Evolutionary conservation across 2,113 vertebrate species (phyloP).

Genomic region (Sardina pilchardus): DNA sequence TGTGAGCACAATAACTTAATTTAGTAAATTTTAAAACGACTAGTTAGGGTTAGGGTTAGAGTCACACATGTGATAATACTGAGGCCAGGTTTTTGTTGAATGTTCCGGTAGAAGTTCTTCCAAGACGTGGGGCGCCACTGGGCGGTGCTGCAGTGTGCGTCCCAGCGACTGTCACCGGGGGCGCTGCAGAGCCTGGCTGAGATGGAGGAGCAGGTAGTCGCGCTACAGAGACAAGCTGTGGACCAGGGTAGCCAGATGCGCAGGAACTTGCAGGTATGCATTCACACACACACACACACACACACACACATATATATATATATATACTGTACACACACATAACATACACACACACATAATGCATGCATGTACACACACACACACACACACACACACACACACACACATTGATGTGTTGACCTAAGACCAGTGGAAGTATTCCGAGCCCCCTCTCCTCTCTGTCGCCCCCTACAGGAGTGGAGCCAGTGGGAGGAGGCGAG

Average conservation of each 20-base stretch:
- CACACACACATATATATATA: neutral
- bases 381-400: neutral
- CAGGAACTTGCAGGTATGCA: slow-evolving; percentile 77
- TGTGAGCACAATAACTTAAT: too few relatives aligned
- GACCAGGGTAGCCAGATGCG: slow-evolving; percentile 73
- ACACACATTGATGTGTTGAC: neutral
- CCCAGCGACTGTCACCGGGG: slow-evolving; percentile 65
- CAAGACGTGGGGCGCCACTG: slow-evolving; percentile 72
- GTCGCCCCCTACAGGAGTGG: slow-evolving; percentile 75
- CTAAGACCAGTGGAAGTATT: neutral
- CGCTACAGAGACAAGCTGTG: slow-evolving; percentile 72
- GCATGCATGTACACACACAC: neutral
- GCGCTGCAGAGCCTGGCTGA: slow-evolving; percentile 67
- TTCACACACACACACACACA: slow-evolving; percentile 19
- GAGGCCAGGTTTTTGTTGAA: neutral
- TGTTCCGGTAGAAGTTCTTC: slow-evolving; percentile 75
- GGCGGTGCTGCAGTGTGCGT: slow-evolving; percentile 67
- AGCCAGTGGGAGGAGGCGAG: slow-evolving; percentile 76
- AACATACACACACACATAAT: neutral
- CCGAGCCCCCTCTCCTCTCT: neutral
- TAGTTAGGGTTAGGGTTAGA: too few relatives aligned
- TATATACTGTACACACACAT: neutral
- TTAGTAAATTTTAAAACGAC: too few relatives aligned
- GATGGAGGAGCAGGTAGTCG: slow-evolving; percentile 67
- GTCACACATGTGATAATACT: too few relatives aligned